These are phyloP conservation scores for Ostrea denselamellosa DNA, from an alignment of 1,140 invertebrate species.

Conservation along the genomic window DNA sequence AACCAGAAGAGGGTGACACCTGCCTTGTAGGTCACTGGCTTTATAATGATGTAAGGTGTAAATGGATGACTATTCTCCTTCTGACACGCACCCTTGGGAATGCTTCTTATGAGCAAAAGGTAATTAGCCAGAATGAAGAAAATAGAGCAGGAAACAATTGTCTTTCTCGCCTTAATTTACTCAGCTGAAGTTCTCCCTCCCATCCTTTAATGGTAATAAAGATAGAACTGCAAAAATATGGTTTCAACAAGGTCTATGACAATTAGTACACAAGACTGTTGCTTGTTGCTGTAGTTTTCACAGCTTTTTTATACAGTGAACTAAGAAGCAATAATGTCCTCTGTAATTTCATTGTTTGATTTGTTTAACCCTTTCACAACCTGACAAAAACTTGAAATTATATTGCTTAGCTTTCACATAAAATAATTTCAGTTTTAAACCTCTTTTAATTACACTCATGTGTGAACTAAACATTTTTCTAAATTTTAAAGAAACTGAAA, in stretches of 20 bases:
- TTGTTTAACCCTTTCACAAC: too few relatives aligned
- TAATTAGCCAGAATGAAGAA: slow-evolving; percentile 34
- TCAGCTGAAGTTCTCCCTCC: not conserved
- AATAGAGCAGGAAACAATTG: slow-evolving; percentile 22
- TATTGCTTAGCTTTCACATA: too few relatives aligned
- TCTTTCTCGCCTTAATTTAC: slow-evolving; percentile 15
- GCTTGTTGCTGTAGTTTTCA: not conserved
- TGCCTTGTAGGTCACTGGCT: not conserved
- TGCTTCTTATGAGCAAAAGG: slow-evolving; percentile 13
- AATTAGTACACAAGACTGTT: not conserved
- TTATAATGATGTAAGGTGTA: slow-evolving; percentile 19
- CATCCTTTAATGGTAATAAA: slow-evolving; percentile 30
- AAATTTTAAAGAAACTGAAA: too few relatives aligned
- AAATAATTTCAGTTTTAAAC: too few relatives aligned
- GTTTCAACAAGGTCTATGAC: not conserved
- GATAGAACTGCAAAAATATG: not conserved
- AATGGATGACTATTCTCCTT: not conserved
- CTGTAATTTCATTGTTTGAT: too few relatives aligned
- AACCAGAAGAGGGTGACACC: not conserved
- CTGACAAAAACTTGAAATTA: too few relatives aligned
- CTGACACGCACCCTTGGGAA: not conserved
- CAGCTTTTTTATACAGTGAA: too few relatives aligned
- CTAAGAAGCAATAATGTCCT: too few relatives aligned
- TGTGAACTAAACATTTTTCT: too few relatives aligned
- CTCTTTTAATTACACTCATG: too few relatives aligned